phyloP scores from a whole-genome alignment of 2,888 invertebrate species.

The Polyommatus iphigenia region DNA sequence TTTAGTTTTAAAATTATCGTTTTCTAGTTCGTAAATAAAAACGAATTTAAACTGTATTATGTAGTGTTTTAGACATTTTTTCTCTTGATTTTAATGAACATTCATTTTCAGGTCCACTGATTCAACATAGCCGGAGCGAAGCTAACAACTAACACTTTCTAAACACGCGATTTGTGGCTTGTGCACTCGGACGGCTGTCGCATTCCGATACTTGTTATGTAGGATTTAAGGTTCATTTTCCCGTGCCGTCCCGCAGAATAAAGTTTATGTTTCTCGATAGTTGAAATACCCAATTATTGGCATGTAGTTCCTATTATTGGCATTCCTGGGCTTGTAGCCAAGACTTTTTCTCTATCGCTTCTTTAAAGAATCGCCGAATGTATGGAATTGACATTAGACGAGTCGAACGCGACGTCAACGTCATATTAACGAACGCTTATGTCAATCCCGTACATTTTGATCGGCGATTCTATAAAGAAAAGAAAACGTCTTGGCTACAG shows the following conservation, averaged over 20 bases:
- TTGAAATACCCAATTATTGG: neutral
- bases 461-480: too few species aligned
- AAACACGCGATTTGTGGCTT: conserved; percentile 62
- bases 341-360: too few species aligned
- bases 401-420: too few species aligned
- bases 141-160: conserved; percentile 56
- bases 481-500: too few species aligned
- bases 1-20: too few species aligned
- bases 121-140: conserved; percentile 49
- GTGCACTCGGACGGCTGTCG: conserved; percentile 70
- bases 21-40: too few species aligned
- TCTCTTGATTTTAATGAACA: conserved; percentile 15
- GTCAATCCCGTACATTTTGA: too few species aligned
- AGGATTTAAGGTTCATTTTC: conserved; percentile 70
- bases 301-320: neutral
- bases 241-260: conserved; percentile 47
- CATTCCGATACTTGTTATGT: conserved; percentile 70
- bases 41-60: too few species aligned
- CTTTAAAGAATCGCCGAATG: too few species aligned
- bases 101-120: conserved; percentile 59
- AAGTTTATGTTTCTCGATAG: conserved; percentile 24
- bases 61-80: neutral
- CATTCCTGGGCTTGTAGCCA: too few species aligned
- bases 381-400: too few species aligned
- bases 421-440: too few species aligned